phyloP scores from a whole-genome alignment of 2,797 vertebrate species.

The Pristis pectinata region DNA sequence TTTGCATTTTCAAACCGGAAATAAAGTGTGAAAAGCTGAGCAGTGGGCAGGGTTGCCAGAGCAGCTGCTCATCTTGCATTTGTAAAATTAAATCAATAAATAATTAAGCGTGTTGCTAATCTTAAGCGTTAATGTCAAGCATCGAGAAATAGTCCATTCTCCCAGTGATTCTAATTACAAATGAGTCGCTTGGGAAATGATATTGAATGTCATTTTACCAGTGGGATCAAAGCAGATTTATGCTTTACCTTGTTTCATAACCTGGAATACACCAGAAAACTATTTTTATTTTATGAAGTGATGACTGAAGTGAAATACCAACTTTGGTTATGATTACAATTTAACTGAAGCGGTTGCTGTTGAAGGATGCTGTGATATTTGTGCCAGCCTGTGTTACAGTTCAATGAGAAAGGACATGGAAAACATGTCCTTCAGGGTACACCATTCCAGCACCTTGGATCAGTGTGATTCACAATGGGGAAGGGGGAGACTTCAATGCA shows the following conservation, averaged over 20 bases:
- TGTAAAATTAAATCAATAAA: conserved; percentile 65
- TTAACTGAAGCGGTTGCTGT: not conserved
- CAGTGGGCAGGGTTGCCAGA: too few species aligned
- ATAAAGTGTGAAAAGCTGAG: not conserved
- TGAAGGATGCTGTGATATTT: not conserved
- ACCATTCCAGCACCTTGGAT: not conserved
- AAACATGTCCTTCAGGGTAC: too few species aligned
- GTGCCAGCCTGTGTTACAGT: not conserved
- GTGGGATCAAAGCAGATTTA: conserved; percentile 45
- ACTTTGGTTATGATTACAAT: not conserved
- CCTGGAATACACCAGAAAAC: not conserved
- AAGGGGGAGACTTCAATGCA: not conserved
- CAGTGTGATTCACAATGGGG: too few species aligned
- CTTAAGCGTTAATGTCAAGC: conserved; percentile 66
- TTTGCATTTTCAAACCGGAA: not conserved
- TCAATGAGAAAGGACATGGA: too few species aligned
- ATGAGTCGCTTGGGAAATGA: conserved; percentile 58
- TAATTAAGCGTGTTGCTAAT: conserved; percentile 66
- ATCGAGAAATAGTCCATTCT: conserved; percentile 67
- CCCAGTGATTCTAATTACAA: conserved; percentile 70
- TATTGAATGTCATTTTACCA: conserved; percentile 49
- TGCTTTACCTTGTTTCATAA: conserved; percentile 47
- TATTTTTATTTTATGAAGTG: conserved; percentile 28
- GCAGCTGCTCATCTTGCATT: not conserved
- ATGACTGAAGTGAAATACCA: not conserved